A percentile compares a stretch with the other conserved stretches of the same genome.
phyloP scores from a whole-genome alignment of 2,888 invertebrate species.

The Ormyrus thymus region DNA sequence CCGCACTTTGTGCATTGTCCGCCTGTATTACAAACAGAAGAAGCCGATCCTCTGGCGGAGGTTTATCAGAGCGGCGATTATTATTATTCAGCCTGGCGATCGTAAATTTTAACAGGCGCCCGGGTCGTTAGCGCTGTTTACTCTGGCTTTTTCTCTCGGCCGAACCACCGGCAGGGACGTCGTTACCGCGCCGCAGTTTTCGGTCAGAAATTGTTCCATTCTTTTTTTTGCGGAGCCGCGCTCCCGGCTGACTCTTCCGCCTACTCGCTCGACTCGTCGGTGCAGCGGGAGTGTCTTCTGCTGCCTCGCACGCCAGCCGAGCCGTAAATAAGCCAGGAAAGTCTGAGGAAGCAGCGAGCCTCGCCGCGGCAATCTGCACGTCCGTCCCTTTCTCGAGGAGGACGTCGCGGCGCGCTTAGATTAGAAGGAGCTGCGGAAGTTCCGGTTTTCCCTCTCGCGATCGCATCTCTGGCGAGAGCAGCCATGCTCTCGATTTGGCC shows the following conservation, averaged over 20 bases:
- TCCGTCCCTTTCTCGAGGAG: background rate
- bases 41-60: background rate
- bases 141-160: background rate
- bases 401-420: background rate
- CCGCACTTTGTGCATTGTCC: too few species aligned
- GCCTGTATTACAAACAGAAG: too few species aligned
- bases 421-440: slow-evolving; percentile 2
- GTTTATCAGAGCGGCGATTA: slow-evolving; percentile 16
- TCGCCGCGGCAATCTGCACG: slow-evolving; percentile 1
- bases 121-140: slow-evolving; percentile 2
- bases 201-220: background rate
- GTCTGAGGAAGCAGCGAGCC: too few species aligned
- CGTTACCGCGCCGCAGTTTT: too few species aligned
- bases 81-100: slow-evolving; percentile 39
- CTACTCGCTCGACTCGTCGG: background rate
- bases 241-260: background rate
- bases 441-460: slow-evolving; percentile 17
- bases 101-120: slow-evolving; percentile 46
- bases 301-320: too few species aligned
- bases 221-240: background rate
- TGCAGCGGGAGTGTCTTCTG: too few species aligned
- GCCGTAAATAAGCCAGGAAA: too few species aligned
- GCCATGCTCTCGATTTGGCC: slow-evolving; percentile 21
- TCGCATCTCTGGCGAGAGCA: slow-evolving; percentile 5
- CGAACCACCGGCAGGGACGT: too few species aligned